Percentiles rank a stretch among this genome's conserved stretches.
phyloP scores from a whole-genome alignment of 2,888 invertebrate genomes.

The Acanthosepion lycidas region DNA sequence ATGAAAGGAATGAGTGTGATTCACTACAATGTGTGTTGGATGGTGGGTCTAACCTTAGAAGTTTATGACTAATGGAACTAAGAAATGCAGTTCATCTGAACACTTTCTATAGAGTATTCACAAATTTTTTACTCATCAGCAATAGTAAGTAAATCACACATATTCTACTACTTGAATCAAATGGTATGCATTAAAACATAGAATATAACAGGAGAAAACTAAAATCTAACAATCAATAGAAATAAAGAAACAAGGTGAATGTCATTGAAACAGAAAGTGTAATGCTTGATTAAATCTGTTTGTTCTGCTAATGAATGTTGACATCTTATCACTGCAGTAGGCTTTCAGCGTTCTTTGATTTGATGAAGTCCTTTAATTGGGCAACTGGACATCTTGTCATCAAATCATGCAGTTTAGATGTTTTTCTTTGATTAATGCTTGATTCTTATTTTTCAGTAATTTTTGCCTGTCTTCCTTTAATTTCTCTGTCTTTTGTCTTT shows the following conservation, averaged over 20 bases:
- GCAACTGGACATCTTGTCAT: background rate
- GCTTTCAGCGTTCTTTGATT: conserved; percentile 8
- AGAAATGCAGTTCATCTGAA: no score
- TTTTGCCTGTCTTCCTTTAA: background rate
- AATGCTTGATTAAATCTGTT: conserved; percentile 22
- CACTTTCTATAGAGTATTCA: no score
- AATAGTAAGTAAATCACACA: background rate
- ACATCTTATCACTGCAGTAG: background rate
- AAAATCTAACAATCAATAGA: background rate
- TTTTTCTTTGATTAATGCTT: background rate
- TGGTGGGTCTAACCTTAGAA: no score
- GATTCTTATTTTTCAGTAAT: background rate
- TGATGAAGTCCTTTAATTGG: conserved; percentile 16
- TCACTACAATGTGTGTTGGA: no score
- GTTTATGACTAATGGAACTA: no score
- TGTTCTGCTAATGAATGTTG: conserved; percentile 33
- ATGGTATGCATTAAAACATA: background rate
- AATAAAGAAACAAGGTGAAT: background rate
- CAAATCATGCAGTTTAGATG: background rate
- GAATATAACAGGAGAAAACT: background rate
- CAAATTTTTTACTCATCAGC: background rate
- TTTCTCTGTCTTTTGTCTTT: background rate
- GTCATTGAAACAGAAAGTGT: conserved; percentile 3
- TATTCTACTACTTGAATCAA: background rate
- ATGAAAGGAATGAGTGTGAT: no score